Conservation (phyloP, 2,113 vertebrate species). For the Arvicanthis niloticus region DNA sequence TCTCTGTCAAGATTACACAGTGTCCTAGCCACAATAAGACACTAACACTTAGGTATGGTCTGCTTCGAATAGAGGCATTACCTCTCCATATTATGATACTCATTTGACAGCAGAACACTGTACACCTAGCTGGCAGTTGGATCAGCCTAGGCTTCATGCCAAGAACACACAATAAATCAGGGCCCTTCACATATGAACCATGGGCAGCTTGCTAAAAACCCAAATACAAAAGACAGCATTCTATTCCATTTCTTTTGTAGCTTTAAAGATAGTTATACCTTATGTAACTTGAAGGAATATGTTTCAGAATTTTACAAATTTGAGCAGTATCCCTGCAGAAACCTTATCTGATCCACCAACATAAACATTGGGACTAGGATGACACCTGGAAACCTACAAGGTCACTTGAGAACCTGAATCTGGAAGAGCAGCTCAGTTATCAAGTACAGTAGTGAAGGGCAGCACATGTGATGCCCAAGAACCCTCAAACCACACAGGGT, state of each 20-base stretch:
- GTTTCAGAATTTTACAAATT: background rate
- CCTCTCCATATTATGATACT: background rate
- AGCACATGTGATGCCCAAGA: background rate
- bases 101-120: background rate
- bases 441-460: background rate
- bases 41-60: background rate
- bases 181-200: background rate
- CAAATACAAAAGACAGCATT: background rate
- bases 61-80: background rate
- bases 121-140: background rate
- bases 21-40: background rate
- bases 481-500: background rate
- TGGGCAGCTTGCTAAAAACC: background rate
- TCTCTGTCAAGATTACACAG: background rate
- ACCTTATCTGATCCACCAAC: background rate
- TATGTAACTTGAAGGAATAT: background rate
- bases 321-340: background rate
- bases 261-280: background rate
- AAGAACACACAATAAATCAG: background rate
- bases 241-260: background rate
- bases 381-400: background rate
- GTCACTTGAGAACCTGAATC: background rate
- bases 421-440: background rate
- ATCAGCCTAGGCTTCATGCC: background rate
- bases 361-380: background rate